phyloP scores from a whole-genome alignment of 1,140 invertebrate genomes.

The Euura saliciscinereae region DNA sequence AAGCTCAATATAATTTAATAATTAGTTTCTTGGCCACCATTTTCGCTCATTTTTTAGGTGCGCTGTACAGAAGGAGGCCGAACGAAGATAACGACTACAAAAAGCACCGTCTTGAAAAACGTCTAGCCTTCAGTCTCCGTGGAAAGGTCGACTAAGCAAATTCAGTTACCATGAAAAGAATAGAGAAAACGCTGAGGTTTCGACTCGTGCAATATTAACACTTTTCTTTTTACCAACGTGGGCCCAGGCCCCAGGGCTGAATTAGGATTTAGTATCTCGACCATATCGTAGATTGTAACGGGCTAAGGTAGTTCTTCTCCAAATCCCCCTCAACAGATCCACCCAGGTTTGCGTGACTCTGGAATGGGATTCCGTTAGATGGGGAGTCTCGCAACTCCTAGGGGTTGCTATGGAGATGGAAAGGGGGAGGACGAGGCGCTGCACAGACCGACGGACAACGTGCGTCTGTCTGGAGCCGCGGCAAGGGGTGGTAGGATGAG shows the following conservation, averaged over 20 bases:
- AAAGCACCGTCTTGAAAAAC: no score
- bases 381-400: constrained; percentile 27
- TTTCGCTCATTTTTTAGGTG: no score
- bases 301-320: not conserved
- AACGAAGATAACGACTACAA: no score
- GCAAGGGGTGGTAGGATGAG: constrained; percentile 32
- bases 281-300: constrained; percentile 1
- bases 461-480: constrained; percentile 43
- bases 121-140: no score
- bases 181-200: not conserved
- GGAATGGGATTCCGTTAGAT: not conserved
- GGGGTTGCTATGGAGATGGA: constrained; percentile 52
- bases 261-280: not conserved
- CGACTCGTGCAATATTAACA: not conserved
- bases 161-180: not conserved
- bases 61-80: no score
- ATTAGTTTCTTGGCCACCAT: no score
- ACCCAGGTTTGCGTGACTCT: not conserved
- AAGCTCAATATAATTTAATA: no score
- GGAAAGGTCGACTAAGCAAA: no score
- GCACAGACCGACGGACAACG: constrained; percentile 23
- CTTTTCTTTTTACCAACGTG: not conserved
- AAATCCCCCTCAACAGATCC: no score
- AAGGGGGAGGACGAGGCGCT: constrained; percentile 20
- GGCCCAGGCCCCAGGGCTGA: not conserved